phyloP scores from a whole-genome alignment of 2,888 invertebrate species.

The Dynastes tityus region DNA sequence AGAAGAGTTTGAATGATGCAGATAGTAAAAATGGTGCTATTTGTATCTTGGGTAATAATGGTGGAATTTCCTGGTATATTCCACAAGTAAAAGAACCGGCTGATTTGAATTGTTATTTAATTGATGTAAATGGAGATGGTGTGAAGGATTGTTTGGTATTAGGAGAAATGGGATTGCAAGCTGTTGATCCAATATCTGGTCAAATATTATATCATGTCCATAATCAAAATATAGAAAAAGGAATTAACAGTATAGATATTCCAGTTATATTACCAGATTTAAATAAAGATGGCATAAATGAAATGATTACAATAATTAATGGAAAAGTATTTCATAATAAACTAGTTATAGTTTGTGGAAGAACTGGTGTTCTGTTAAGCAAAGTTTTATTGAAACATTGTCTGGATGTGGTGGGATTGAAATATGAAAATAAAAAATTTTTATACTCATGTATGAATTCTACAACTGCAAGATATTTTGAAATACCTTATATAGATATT shows the following conservation, averaged over 20 bases:
- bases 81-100: constrained; percentile 79
- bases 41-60: constrained; percentile 80
- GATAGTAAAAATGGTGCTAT: constrained; percentile 70
- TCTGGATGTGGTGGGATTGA: constrained; percentile 74
- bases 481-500: constrained; percentile 40
- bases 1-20: constrained; percentile 78
- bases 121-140: constrained; percentile 83
- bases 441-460: constrained; percentile 74
- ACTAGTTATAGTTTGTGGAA: constrained; percentile 81
- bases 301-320: constrained; percentile 75
- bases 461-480: constrained; percentile 60
- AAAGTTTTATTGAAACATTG: constrained; percentile 77
- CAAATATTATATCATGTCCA: constrained; percentile 76
- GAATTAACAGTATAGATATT: constrained; percentile 72
- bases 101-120: constrained; percentile 81
- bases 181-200: constrained; percentile 77
- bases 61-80: constrained; percentile 82
- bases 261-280: constrained; percentile 79
- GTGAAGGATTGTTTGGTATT: constrained; percentile 83
- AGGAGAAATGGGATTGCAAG: constrained; percentile 79
- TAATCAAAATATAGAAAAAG: constrained; percentile 72
- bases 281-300: constrained; percentile 80
- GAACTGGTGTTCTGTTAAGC: constrained; percentile 78
- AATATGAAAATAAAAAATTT: constrained; percentile 70
- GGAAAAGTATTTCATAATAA: constrained; percentile 75